phyloP scores from a whole-genome alignment of 2,888 invertebrate species.

The Sipunculus nudus region DNA sequence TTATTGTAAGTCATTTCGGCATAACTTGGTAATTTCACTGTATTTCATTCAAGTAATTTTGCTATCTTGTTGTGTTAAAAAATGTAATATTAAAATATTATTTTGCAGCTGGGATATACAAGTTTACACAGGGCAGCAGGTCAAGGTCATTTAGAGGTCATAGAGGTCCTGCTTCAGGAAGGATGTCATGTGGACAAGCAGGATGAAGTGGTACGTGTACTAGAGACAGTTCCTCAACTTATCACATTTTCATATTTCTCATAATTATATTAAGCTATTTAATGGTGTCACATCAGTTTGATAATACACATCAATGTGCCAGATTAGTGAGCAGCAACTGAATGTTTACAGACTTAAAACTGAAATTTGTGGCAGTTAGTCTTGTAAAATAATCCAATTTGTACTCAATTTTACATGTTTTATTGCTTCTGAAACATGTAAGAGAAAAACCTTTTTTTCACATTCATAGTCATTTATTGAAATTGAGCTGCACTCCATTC shows the following conservation, averaged over 20 bases:
- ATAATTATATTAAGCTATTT: no score
- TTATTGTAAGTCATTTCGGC: not conserved
- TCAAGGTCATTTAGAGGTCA: conserved; percentile 82
- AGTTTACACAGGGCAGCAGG: conserved; percentile 83
- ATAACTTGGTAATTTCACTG: not conserved
- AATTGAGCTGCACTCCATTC: no score
- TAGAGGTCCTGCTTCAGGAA: conserved; percentile 76
- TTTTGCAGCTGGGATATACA: conserved; percentile 75
- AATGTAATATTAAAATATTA: not conserved
- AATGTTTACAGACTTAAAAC: no score
- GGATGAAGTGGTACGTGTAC: conserved; percentile 78
- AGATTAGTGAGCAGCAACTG: no score
- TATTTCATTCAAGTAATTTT: not conserved
- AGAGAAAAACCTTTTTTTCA: no score
- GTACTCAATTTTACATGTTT: no score
- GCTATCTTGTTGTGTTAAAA: not conserved
- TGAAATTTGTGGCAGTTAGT: no score
- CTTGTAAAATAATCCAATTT: no score
- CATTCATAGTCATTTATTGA: no score
- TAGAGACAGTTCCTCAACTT: not conserved
- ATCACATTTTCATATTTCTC: not conserved
- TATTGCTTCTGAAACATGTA: no score
- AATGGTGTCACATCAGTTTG: no score
- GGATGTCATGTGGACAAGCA: conserved; percentile 77
- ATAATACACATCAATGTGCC: no score